Evolutionary conservation across 2,888 invertebrate species (phyloP), one percentile per base, ranked within the genome.

Genomic region (Drosophila austrosaltans): DNA sequence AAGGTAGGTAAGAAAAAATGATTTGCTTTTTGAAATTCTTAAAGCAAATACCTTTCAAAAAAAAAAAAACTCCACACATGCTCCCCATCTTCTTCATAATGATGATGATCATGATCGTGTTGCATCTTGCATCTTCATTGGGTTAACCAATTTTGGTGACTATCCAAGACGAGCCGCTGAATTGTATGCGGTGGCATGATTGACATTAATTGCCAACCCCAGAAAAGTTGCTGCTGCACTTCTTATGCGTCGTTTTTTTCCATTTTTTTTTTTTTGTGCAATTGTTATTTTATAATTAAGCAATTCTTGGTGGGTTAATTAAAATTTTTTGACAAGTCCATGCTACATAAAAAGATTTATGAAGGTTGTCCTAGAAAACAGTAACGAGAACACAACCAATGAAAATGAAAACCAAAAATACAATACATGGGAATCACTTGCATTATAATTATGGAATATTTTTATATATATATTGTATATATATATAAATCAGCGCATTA

Each of bases 201-300:
- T 84, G 87, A 87, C 87, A 87, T 85, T 85, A 85, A 85, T 85
- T 84, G 84, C 78, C 82, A 78, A 61, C 44, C 64, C 65, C 28
- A 72, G 70, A 73, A 70, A 73, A 70, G 76, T 65, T 63, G 66
- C 59, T 62, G 75, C 66, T 75, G 78, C 75, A 80, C 80, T 82
- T 67, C 62, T 65, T 67, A 72, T 82, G 81, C 75, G 59, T 72
- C 66, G 61, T 63, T 32, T 65, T 12, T 28, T 77, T 67, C 54
- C 54, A 64, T 69, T 81, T 72, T 73, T 56, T 70, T 30, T 20
- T 25, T 53, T 53, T 56, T 60, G 42, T 63, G 81, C 76, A 75
- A 72, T 68, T 82, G 74, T 72, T 79, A 57, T 75, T 72, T 73
- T 70, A 66, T 75, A 79, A 83, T 83, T 82, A 83, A 74, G 82